Conservation (phyloP, 2,888 invertebrate species). For the Pomacea canaliculata region DNA sequence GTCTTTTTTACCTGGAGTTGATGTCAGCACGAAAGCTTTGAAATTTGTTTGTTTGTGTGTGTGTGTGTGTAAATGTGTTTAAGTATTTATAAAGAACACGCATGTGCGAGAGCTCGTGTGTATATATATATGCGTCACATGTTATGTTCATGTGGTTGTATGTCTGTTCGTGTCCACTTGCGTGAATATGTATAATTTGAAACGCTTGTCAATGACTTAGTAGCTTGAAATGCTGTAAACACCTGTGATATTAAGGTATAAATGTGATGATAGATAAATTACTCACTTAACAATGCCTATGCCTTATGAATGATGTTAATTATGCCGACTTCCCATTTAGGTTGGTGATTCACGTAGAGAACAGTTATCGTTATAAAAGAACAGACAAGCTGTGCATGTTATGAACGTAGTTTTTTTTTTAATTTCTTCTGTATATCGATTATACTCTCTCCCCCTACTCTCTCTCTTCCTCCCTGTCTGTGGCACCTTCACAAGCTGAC, state of each 20-base stretch:
- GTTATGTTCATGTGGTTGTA: neutral
- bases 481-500: neutral
- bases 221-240: neutral
- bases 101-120: neutral
- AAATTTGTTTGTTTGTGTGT: slow-evolving; percentile 8
- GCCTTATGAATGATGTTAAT: no score
- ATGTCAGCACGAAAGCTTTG: neutral
- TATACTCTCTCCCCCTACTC: neutral
- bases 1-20: neutral
- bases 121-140: neutral
- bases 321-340: no score
- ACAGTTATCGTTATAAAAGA: no score
- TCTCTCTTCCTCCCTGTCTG: neutral
- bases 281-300: no score
- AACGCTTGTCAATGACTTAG: neutral
- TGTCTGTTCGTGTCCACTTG: neutral
- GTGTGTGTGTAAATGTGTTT: neutral
- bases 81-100: neutral
- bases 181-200: neutral
- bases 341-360: no score
- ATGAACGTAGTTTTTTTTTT: neutral
- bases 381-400: neutral
- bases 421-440: neutral
- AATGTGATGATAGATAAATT: no score
- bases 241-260: no score